Evolutionary conservation across 1,140 invertebrate species (phyloP), one percentile per base, ranked within the genome.

Genomic region (Coboldia fuscipes): DNA sequence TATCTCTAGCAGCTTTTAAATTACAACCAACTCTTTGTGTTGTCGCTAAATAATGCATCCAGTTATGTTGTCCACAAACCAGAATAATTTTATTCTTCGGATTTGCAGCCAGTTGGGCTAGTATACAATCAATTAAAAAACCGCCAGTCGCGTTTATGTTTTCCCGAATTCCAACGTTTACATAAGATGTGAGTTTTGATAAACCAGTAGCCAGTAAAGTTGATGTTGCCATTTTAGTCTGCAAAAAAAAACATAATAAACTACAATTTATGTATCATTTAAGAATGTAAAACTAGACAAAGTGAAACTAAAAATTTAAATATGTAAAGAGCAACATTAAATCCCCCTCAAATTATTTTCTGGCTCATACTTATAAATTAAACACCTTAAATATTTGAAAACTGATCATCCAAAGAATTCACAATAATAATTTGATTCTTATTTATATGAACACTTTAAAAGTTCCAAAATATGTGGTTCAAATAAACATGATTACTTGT

Each of bases 11-110:
- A 35, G 63, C 60, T 21, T 62, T 58, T 17, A 76, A 53, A 50
- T 77, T 74, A 42, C 75, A 75, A 18, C 73, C 73, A 42, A 78
- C 56, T 45, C 72, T 70, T 45, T 71, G 65, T n/a, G 72, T 70
- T 33, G 76, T 60, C 51, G 68, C 72, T 33, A 75, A 66, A 43
- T 76, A 79, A 46, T 79, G 75, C 17, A 62, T 57, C 31, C 75
- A 58, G 4, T 69, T 68, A 40, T 76, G 74, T 41, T 79, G 75
- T 39, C 72, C 63, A 33, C 67, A 63, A 35, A 77, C 57, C 14
- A 79, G 51, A 44, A 72, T 60, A 1, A 72, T 55, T 32, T 60
- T 58, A 13, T 45, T 42, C 53, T 54, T 45, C 54, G 61, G 42
- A 63, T 65, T 50, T 63, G 65, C 35, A 58, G 61, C 31, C 56